Evolutionary conservation across 23 tunicate genomes (phyloP), one percentile per base, ranked within the genome.

Genomic region (Botrylloides violaceus): DNA sequence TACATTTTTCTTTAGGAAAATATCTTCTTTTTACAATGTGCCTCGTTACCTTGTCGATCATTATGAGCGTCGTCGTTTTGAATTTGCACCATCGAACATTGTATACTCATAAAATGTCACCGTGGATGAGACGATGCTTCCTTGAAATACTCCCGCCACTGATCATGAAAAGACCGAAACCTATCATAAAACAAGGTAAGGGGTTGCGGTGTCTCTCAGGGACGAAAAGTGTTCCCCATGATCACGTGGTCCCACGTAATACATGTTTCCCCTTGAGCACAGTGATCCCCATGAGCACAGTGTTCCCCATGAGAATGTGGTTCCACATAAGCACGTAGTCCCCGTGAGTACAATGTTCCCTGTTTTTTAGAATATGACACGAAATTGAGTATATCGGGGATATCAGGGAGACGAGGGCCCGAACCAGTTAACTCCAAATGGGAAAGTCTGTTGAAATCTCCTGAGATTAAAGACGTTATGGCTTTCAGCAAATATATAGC

Each of bases 21-120:
- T 90, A 80, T 56, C 79, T 90, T 57, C 88, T 95, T 86, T 95
- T 95, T 32, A 95, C 92, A 29, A 95, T 95, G 99, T 87, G 88
- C 22, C 62, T 95, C 32, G 96, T 87, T 15, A 95, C 99, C 21
- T 34, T 90, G 24, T 87, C 96, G 24, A 80, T 95, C 59, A 79
- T 95, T 29, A 87, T 89, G 34, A 82, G 92, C 32, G 99, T 95
- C 4, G 64, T 77, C 50, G 99, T 95, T 27, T 78, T 95, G 61
- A 95, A 95, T 81, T 73, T 95, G 59, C 99, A 95, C 50, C 95
- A 95, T 36, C 70, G 99, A 26, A 58, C 75, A 0, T 86, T 96
- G 24, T 70, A 73, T 62, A 95, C 99, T 19, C 99, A 95, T 70
- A 58, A 32, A 21, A 95, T 95, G 99, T 81, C 96, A 2, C 49